Evolutionary conservation across 2,113 vertebrate genomes (phyloP).

Genomic region (Terrapene triunguis): DNA sequence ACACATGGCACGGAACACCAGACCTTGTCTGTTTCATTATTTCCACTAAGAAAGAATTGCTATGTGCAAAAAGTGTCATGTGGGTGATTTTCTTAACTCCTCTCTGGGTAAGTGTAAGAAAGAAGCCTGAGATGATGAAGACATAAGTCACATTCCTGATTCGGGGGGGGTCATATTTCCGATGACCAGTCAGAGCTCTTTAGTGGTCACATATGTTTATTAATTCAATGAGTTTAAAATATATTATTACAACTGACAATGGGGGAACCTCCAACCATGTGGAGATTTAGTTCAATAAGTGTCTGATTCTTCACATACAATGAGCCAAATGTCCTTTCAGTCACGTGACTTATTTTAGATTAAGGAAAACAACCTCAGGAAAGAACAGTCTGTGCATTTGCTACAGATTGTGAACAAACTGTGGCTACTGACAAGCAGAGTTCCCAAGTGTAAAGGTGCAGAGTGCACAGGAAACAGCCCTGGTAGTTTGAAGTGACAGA

Average conservation of each 20-base stretch:
- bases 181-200: not conserved
- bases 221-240: not conserved
- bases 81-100: not conserved
- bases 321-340: not conserved
- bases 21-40: not conserved
- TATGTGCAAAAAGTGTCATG: not conserved
- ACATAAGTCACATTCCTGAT: not conserved
- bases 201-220: not conserved
- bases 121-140: not conserved
- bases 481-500: not conserved
- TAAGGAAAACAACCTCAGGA: not conserved
- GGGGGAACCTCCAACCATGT: fast-evolving
- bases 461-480: not conserved
- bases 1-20: not conserved
- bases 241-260: fast-evolving
- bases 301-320: not conserved
- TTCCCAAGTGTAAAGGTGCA: not conserved
- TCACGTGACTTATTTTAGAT: not conserved
- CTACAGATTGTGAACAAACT: not conserved
- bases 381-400: not conserved
- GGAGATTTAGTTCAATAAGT: not conserved
- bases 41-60: not conserved
- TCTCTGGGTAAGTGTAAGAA: not conserved
- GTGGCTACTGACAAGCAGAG: not conserved
- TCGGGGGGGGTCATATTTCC: not conserved